Conservation (phyloP, 2,797 vertebrate species). For the Girardinus metallicus region DNA sequence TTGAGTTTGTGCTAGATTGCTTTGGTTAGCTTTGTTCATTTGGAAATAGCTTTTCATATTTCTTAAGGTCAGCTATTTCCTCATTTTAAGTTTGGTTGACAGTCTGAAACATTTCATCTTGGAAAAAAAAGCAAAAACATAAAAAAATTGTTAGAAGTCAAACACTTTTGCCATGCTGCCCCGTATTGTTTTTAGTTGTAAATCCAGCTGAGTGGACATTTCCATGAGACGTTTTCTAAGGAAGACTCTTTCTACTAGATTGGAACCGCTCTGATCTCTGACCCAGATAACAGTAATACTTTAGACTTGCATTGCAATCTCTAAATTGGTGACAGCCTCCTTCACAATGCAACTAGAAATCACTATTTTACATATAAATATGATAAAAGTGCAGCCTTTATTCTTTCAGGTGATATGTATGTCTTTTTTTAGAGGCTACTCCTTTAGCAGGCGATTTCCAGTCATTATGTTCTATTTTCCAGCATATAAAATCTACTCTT, state of each 20-base stretch:
- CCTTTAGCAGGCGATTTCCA: neutral
- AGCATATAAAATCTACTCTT: neutral
- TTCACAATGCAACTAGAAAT: neutral
- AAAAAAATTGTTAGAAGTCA: neutral
- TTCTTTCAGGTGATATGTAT: neutral
- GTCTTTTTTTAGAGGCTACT: no score
- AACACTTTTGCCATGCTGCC: neutral
- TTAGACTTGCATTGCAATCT: neutral
- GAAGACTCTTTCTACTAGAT: neutral
- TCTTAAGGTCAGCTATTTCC: neutral
- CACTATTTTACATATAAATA: neutral
- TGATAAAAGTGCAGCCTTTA: neutral
- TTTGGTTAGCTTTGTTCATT: neutral
- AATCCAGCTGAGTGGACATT: neutral
- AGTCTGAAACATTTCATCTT: neutral
- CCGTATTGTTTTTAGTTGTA: neutral
- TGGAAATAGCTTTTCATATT: neutral
- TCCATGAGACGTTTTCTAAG: neutral
- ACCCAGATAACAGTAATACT: neutral
- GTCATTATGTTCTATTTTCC: neutral
- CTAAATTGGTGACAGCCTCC: neutral
- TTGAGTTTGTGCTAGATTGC: neutral
- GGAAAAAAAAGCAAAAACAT: no score
- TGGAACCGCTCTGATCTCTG: constrained; percentile 4
- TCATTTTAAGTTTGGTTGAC: neutral